Base-by-base conservation (phyloP, 2,113 vertebrate genomes). In the Noctilio leporinus region DNA sequence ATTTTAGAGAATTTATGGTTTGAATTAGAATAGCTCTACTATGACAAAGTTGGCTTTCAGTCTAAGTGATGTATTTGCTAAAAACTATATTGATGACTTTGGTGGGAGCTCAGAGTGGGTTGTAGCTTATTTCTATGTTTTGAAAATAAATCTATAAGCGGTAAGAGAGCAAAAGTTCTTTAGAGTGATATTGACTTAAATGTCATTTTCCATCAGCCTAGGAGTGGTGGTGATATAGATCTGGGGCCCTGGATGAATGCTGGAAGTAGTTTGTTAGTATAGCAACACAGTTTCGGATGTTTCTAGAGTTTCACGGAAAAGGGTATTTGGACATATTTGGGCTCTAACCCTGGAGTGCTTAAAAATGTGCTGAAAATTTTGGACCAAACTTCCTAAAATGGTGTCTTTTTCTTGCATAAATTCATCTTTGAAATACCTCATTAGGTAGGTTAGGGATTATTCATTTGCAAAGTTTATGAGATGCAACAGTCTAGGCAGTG, bases 331-430 rank as follows among this genome's bases (percentile, higher is more conserved):
- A 64, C 49, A 89, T 10, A 88, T 93, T 95, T 93, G 51, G 22
- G 53, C 24, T 87, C 75, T 65, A 84, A 76, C 38, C 55, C 83
- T 77, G 55, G 83, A 86, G 35, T 43, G 11, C 73, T 91, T 94
- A 70, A 91, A 95, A 86, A 86, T 80, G 59, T 89, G 40, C 47
- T 95, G 82, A 35, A 72, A 91, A 95, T 83, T 95, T 82, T 70
- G 26, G 75, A 80, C 17, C 45, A 57, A 94, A 76, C 73, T 83
- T 95, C 93, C 51, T 81, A 90, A 92, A 88, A 64, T 17, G 62
- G 62, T 53, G 5, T 77, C 28, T 83, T 96, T 96, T 40, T 95
- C 10, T 91, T 53, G 87, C 35, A 43, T 91, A 89, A 92, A 94
- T 55, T 43, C n/a, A 69, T 24, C 72, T 95, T 55, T 88, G 38